Conservation (phyloP, 2,113 vertebrate genomes). For the Clarias gariepinus region DNA sequence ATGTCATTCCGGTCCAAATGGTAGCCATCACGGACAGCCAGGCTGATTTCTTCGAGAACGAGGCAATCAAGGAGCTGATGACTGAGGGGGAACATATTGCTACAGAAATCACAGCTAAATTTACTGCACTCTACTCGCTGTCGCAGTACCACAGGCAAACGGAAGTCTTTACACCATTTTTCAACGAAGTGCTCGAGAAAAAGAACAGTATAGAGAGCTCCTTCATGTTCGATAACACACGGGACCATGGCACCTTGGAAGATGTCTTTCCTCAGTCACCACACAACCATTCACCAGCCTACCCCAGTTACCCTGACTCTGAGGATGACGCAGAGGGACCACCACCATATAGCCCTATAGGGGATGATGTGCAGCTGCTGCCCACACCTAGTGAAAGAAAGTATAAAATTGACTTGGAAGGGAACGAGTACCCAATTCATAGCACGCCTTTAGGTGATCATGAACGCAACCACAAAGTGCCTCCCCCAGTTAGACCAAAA, state of each 20-base stretch:
- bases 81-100: slow-evolving; percentile 98
- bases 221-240: slow-evolving; percentile 86
- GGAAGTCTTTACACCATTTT: slow-evolving; percentile 95
- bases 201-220: slow-evolving; percentile 92
- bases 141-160: slow-evolving; percentile 97
- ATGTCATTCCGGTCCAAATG: slow-evolving; percentile 96
- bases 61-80: slow-evolving; percentile 96
- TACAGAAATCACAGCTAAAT: slow-evolving; percentile 94
- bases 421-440: slow-evolving; percentile 93
- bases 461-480: slow-evolving; percentile 99
- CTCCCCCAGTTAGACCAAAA: slow-evolving; percentile 95
- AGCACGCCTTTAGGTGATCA: slow-evolving; percentile 92
- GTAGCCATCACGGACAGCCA: slow-evolving; percentile 98
- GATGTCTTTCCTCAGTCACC: slow-evolving; percentile 92
- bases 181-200: slow-evolving; percentile 94
- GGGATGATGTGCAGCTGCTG: slow-evolving; percentile 94
- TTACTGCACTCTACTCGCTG: slow-evolving; percentile 95
- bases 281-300: slow-evolving; percentile 85
- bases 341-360: slow-evolving; percentile 96
- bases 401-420: slow-evolving; percentile 92
- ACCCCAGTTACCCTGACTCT: slow-evolving; percentile 90
- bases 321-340: slow-evolving; percentile 97
- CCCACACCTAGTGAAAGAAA: slow-evolving; percentile 91
- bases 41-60: slow-evolving; percentile 97
- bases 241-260: slow-evolving; percentile 82